phyloP scores from a whole-genome alignment of 2,113 vertebrate species.

The Phaetusa simplex region DNA sequence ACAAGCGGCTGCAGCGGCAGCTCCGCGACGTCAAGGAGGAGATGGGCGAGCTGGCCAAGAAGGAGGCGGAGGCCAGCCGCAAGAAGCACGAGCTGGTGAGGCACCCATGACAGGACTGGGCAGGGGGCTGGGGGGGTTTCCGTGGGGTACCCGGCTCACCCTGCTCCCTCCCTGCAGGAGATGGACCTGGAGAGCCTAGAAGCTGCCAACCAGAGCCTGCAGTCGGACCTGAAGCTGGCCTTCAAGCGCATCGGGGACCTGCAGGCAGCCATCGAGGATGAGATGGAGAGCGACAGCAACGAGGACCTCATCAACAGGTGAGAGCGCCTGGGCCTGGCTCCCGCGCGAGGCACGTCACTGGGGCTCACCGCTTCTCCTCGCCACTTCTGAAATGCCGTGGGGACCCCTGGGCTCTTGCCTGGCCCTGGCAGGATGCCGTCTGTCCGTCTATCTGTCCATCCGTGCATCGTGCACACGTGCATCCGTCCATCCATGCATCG shows the following conservation, averaged over 20 bases:
- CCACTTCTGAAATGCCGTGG: background rate
- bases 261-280: slow-evolving; percentile 96
- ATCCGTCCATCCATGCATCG: background rate
- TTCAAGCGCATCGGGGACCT: slow-evolving; percentile 98
- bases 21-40: slow-evolving; percentile 93
- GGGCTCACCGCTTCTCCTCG: background rate
- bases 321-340: background rate
- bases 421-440: background rate
- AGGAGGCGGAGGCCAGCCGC: slow-evolving; percentile 92
- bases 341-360: accelerated
- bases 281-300: slow-evolving; percentile 98
- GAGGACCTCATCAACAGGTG: slow-evolving; percentile 98
- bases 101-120: accelerated
- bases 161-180: slow-evolving; percentile 73
- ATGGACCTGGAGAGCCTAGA: slow-evolving; percentile 98
- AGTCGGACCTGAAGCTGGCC: slow-evolving; percentile 95
- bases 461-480: background rate
- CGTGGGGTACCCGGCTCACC: accelerated
- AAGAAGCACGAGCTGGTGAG: slow-evolving; percentile 96
- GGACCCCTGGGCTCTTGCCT: background rate
- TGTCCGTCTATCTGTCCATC: background rate
- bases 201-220: slow-evolving; percentile 96
- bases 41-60: slow-evolving; percentile 90
- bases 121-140: background rate
- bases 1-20: slow-evolving; percentile 93